Percentiles rank a stretch among this genome's conserved stretches.
phyloP scores from a whole-genome alignment of 1,140 invertebrate species.

The Trinorchestia longiramus region DNA sequence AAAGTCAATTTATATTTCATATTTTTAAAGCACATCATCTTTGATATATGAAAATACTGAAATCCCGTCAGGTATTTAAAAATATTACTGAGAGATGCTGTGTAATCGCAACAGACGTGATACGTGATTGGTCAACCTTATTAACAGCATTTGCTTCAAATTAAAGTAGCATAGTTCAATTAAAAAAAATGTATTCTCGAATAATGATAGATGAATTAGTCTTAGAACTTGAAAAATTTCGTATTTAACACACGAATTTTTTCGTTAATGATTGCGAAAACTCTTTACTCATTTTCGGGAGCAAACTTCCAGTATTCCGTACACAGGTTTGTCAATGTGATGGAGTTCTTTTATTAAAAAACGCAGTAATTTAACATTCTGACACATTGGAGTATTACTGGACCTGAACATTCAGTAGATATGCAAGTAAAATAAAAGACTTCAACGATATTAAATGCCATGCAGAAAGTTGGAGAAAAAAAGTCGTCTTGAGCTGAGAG shows the following conservation, averaged over 20 bases:
- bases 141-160: no score
- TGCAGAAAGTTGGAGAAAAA: background rate
- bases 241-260: background rate
- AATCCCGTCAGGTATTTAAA: no score
- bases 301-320: background rate
- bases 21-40: no score
- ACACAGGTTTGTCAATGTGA: background rate
- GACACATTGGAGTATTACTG: background rate
- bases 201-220: no score
- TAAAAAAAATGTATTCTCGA: no score
- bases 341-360: background rate
- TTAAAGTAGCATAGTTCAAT: no score
- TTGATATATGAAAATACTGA: no score
- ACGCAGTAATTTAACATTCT: background rate
- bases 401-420: background rate
- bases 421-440: background rate
- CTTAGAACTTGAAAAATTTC: no score
- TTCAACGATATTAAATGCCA: background rate
- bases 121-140: no score
- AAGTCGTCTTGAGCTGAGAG: background rate
- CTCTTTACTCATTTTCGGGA: background rate
- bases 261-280: background rate
- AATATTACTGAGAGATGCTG: no score
- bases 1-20: background rate
- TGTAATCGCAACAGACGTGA: no score